Evolutionary conservation across 2,113 vertebrate genomes (phyloP).

Genomic region (Notarius quadriscutis): DNA sequence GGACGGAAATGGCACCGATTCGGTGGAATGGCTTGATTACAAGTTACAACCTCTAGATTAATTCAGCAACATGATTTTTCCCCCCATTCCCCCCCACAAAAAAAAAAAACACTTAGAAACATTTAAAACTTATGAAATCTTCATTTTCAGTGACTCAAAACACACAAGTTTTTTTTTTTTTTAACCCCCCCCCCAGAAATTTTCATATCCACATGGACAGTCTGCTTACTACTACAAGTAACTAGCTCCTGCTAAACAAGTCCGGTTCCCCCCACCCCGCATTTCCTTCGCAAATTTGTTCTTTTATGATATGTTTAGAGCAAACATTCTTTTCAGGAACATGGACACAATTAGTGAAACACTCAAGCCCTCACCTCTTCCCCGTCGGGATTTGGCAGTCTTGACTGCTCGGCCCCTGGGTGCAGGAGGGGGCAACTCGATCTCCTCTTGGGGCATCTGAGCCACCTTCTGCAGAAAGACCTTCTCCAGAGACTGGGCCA

Average conservation of each 20-base stretch:
- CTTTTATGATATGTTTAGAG: not conserved
- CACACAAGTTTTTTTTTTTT: too few relatives aligned
- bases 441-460: constrained; percentile 89
- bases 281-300: not conserved
- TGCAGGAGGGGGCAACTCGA: constrained; percentile 81
- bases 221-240: not conserved
- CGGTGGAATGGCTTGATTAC: too few relatives aligned
- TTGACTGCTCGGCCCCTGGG: constrained; percentile 81
- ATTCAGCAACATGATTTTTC: too few relatives aligned
- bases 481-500: constrained; percentile 95
- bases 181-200: not conserved
- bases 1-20: too few relatives aligned
- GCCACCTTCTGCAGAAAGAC: constrained; percentile 93
- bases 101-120: too few relatives aligned
- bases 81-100: too few relatives aligned
- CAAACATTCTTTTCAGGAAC: not conserved
- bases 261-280: too few relatives aligned
- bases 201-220: not conserved
- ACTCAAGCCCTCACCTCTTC: constrained; percentile 67
- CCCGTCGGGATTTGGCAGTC: constrained; percentile 79
- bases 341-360: not conserved
- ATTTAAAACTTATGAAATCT: too few relatives aligned
- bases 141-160: too few relatives aligned
- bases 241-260: not conserved
- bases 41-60: too few relatives aligned